A percentile compares a stretch with the other conserved stretches of the same genome.
These are phyloP conservation scores for Zoanthus solanderi DNA, from an alignment of 92 coral and sea anemone species.

Conservation along the genomic window DNA sequence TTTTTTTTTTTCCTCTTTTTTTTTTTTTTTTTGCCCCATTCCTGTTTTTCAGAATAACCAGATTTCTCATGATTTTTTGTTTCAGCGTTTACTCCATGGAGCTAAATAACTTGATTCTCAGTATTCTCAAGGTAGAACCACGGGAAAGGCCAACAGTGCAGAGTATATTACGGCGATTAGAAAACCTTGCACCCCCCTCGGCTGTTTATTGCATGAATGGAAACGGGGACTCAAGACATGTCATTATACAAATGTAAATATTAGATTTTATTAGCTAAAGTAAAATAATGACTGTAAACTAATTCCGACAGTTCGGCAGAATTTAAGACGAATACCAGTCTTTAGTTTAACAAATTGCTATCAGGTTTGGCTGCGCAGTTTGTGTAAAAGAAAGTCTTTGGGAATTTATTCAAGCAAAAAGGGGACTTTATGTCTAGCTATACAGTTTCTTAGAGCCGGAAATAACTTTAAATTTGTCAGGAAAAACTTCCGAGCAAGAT, in stretches of 20 bases:
- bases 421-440: too few species aligned
- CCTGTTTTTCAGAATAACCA: too few species aligned
- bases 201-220: conserved; percentile 56
- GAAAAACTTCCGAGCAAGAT: too few species aligned
- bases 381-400: neutral
- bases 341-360: neutral
- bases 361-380: neutral
- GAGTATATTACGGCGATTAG: conserved; percentile 75
- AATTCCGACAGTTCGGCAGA: conserved; percentile 15
- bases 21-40: too few species aligned
- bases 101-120: conserved; percentile 82
- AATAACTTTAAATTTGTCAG: too few species aligned
- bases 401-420: too few species aligned
- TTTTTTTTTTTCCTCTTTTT: too few species aligned
- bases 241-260: conserved; percentile 63
- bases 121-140: conserved; percentile 94
- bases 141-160: conserved; percentile 81
- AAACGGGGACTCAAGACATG: conserved; percentile 53
- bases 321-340: neutral
- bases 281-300: neutral
- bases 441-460: too few species aligned
- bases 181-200: conserved; percentile 84
- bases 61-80: neutral
- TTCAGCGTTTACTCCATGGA: conserved; percentile 92
- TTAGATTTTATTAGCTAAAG: neutral